phyloP scores from a whole-genome alignment of 1,140 invertebrate species.

The Plectrocnemia conspersa region DNA sequence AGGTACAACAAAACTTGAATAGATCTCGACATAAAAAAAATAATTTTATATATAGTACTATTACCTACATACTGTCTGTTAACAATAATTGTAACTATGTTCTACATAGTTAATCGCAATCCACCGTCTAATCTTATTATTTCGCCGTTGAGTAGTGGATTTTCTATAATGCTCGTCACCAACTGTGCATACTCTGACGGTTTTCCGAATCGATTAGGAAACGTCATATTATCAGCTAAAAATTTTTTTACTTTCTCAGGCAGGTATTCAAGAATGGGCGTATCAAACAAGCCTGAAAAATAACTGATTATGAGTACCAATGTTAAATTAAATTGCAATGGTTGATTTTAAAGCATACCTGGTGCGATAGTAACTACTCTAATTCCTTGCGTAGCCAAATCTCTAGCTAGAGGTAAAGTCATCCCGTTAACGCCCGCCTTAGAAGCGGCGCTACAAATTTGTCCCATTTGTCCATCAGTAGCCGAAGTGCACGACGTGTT shows the following conservation, averaged over 20 bases:
- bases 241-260: slow-evolving; percentile 82
- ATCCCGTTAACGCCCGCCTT: slow-evolving; percentile 86
- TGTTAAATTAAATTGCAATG: slow-evolving; percentile 16
- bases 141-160: slow-evolving; percentile 92
- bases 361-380: slow-evolving; percentile 83
- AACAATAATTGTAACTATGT: no score
- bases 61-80: no score
- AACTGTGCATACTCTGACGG: slow-evolving; percentile 90
- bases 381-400: slow-evolving; percentile 75
- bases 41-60: no score
- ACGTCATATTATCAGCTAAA: slow-evolving; percentile 77
- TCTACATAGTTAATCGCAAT: slow-evolving; percentile 69
- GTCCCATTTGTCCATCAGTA: slow-evolving; percentile 94
- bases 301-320: no score
- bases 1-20: no score
- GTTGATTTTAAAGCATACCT: slow-evolving; percentile 48
- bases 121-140: slow-evolving; percentile 92
- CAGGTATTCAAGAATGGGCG: slow-evolving; percentile 72
- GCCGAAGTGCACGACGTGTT: slow-evolving; percentile 96
- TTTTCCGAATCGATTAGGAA: slow-evolving; percentile 81
- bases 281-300: slow-evolving; percentile 79
- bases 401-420: slow-evolving; percentile 91
- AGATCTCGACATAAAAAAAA: no score
- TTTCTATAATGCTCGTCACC: slow-evolving; percentile 83
- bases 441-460: slow-evolving; percentile 86